Evolutionary conservation across 2,113 vertebrate species (phyloP).

Genomic region (Anoura caudifer): DNA sequence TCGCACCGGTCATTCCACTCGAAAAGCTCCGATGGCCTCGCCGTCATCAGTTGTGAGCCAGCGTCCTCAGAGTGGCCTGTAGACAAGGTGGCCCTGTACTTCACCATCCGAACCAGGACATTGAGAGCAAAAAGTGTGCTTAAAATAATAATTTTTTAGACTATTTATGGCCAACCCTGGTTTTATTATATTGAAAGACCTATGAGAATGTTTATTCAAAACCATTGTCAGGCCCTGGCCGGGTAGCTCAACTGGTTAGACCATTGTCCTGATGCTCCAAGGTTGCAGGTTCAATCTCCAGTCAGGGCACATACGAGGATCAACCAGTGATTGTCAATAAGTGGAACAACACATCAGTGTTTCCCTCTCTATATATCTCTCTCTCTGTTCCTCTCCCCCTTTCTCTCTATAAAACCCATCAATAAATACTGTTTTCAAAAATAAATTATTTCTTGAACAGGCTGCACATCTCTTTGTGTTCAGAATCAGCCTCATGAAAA

Average conservation of each 20-base stretch:
- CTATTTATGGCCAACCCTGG: not conserved
- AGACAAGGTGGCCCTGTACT: fast-evolving
- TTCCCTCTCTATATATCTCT: too few species aligned
- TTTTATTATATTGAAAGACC: not conserved
- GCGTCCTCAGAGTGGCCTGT: not conserved
- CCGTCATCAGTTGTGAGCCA: not conserved
- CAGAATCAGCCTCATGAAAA: not conserved
- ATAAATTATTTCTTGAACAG: not conserved
- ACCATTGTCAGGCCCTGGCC: not conserved
- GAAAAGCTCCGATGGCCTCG: fast-evolving
- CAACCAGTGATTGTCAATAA: too few species aligned
- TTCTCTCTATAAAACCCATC: too few species aligned
- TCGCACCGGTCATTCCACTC: not conserved
- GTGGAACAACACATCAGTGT: too few species aligned
- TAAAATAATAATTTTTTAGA: not conserved
- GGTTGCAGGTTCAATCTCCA: too few species aligned
- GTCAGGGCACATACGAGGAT: too few species aligned
- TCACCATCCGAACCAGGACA: not conserved
- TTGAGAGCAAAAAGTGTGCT: not conserved
- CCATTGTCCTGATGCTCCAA: not conserved
- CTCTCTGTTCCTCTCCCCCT: too few species aligned
- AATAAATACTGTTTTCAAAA: not conserved
- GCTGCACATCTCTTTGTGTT: not conserved
- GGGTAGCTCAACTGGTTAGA: not conserved
- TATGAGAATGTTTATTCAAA: not conserved